phyloP scores from a whole-genome alignment of 2,797 vertebrate genomes.

The Microtus obscurus region DNA sequence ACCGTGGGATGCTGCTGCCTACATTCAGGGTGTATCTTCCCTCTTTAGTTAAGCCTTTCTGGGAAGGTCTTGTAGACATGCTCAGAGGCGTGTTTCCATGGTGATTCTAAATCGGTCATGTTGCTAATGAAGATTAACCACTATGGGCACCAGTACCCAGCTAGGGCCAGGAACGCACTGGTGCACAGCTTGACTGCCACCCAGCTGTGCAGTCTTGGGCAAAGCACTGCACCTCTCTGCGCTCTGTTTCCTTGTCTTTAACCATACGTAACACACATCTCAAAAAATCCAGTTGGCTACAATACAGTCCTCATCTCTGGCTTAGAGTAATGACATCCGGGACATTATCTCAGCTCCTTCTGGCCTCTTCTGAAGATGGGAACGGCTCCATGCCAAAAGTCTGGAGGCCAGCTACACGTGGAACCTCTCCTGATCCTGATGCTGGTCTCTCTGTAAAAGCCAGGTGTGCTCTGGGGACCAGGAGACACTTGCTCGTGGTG shows the following conservation, averaged over 20 bases:
- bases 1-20: not conserved
- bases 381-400: not conserved
- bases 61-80: not conserved
- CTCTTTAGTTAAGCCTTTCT: not conserved
- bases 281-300: not conserved
- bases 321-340: not conserved
- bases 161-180: not conserved
- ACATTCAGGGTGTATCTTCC: not conserved
- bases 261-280: not conserved
- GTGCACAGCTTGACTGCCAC: not conserved
- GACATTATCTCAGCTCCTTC: not conserved
- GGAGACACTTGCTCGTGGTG: no score
- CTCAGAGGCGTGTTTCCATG: slow-evolving; percentile 2
- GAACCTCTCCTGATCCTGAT: not conserved
- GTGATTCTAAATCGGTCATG: slow-evolving; percentile 2
- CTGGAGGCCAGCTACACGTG: fast-evolving
- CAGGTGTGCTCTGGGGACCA: not conserved
- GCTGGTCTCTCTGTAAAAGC: no score
- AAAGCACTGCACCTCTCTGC: not conserved
- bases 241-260: not conserved
- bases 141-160: no score
- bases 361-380: not conserved
- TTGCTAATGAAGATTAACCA: not conserved
- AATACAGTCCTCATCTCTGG: not conserved
- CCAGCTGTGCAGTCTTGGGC: slow-evolving; percentile 9